These are phyloP conservation scores for Malacosoma neustria DNA, from an alignment of 2,888 invertebrate species.

Conservation along the genomic window DNA sequence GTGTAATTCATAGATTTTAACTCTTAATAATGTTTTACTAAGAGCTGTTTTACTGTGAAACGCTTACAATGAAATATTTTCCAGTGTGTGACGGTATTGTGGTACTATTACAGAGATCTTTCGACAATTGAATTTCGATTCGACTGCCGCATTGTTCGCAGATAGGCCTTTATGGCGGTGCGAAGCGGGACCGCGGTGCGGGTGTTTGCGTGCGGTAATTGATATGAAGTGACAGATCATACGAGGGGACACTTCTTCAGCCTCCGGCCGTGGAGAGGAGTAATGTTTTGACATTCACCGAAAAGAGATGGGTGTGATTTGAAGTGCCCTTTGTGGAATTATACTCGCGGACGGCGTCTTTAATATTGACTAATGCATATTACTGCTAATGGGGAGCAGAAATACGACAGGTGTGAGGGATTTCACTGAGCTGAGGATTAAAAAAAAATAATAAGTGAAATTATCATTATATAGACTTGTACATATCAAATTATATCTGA, in stretches of 20 bases:
- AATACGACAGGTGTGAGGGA: slow-evolving; percentile 64
- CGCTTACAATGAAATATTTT: slow-evolving; percentile 39
- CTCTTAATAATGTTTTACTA: slow-evolving; percentile 37
- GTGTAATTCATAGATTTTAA: slow-evolving; percentile 33
- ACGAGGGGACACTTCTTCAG: slow-evolving; percentile 60
- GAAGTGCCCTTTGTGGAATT: slow-evolving; percentile 75
- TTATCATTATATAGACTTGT: too few relatives aligned
- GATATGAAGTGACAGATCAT: slow-evolving; percentile 68
- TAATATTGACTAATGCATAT: slow-evolving; percentile 74
- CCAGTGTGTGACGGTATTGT: slow-evolving; percentile 36
- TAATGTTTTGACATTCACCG: slow-evolving; percentile 70
- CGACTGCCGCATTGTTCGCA: slow-evolving; percentile 42
- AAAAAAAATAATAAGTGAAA: slow-evolving; percentile 16
- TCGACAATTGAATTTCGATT: slow-evolving; percentile 72
- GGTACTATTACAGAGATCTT: slow-evolving; percentile 66
- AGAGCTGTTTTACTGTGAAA: slow-evolving; percentile 35
- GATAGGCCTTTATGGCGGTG: slow-evolving; percentile 53
- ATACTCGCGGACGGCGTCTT: slow-evolving; percentile 68
- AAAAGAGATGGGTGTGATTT: slow-evolving; percentile 73
- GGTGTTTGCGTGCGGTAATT: slow-evolving; percentile 74
- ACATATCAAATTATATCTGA: too few relatives aligned
- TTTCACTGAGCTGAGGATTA: slow-evolving; percentile 33
- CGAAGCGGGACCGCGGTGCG: slow-evolving; percentile 25
- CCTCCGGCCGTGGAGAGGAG: slow-evolving; percentile 53
- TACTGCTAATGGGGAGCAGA: slow-evolving; percentile 60